phyloP scores from a whole-genome alignment of 2,888 invertebrate species.

The Corythucha ciliata region DNA sequence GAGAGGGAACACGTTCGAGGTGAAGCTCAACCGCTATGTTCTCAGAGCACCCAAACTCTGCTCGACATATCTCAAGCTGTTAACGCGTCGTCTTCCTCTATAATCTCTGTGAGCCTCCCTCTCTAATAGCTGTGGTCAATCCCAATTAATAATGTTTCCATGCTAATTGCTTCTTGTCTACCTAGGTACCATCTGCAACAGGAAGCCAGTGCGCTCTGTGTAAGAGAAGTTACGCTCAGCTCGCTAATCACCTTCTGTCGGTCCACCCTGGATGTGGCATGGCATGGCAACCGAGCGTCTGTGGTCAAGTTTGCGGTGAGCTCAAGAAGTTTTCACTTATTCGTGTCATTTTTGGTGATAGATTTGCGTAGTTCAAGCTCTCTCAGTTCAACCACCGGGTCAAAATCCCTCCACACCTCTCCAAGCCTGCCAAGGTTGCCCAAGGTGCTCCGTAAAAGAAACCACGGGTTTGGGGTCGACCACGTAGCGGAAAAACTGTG shows the following conservation, averaged over 20 bases:
- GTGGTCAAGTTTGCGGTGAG: slow-evolving; percentile 44
- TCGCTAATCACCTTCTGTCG: slow-evolving; percentile 45
- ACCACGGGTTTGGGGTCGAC: too few species aligned
- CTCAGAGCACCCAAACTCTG: slow-evolving; percentile 31
- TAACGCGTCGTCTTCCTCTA: slow-evolving; percentile 24
- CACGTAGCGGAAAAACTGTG: too few species aligned
- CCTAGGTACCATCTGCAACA: slow-evolving; percentile 18
- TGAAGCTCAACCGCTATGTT: slow-evolving; percentile 42
- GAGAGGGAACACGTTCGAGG: slow-evolving; percentile 44
- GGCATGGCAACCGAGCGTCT: slow-evolving; percentile 44
- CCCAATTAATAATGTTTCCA: neutral
- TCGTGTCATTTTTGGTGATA: too few species aligned
- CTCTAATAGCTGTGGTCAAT: slow-evolving; percentile 13
- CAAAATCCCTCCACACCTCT: too few species aligned
- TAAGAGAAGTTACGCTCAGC: slow-evolving; percentile 42
- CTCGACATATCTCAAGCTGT: slow-evolving; percentile 30
- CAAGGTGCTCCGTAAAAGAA: too few species aligned
- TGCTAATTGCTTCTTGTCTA: neutral
- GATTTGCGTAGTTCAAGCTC: too few species aligned
- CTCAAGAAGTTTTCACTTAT: too few species aligned
- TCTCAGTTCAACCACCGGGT: too few species aligned
- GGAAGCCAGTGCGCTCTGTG: slow-evolving; percentile 43
- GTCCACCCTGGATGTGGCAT: slow-evolving; percentile 50
- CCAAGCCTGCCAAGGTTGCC: too few species aligned
- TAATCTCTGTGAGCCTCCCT: slow-evolving; percentile 19